These are phyloP conservation scores for Mus caroli DNA, from an alignment of 2,797 vertebrate genomes.

Conservation along the genomic window DNA sequence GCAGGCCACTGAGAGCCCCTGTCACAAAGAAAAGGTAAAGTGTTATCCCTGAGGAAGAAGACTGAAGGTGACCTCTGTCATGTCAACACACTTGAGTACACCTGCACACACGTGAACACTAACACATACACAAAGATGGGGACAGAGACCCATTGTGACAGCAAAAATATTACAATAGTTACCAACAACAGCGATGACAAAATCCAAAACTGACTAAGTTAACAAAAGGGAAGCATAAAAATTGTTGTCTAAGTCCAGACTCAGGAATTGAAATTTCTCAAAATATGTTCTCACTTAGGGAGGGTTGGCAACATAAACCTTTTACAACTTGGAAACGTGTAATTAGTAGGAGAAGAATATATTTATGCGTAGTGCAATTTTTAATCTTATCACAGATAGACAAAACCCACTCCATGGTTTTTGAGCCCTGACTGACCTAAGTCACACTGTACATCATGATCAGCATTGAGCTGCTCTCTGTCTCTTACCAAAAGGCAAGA, in stretches of 20 bases:
- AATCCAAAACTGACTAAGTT: not conserved
- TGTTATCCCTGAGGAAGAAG: not conserved
- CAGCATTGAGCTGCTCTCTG: not conserved
- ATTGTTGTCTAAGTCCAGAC: not conserved
- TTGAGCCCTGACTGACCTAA: not conserved
- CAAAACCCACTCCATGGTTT: not conserved
- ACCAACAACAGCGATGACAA: not conserved
- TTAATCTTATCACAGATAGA: constrained; percentile 14
- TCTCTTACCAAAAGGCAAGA: not conserved
- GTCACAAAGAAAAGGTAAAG: too few species aligned
- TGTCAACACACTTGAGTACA: too few species aligned
- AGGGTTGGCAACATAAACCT: not conserved
- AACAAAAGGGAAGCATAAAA: not conserved
- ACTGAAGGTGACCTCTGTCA: not conserved
- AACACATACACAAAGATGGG: too few species aligned
- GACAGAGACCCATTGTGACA: not conserved
- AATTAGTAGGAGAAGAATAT: not conserved
- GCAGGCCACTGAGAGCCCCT: not conserved
- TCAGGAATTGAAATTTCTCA: constrained; percentile 10
- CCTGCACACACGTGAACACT: not conserved
- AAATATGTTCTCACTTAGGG: not conserved
- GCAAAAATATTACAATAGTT: not conserved
- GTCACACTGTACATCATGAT: not conserved
- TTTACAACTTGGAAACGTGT: not conserved
- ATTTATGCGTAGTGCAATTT: not conserved